Percentiles rank a stretch among this genome's conserved stretches.
Conservation (phyloP, 2,888 invertebrate genomes). For the Molanna angustata region DNA sequence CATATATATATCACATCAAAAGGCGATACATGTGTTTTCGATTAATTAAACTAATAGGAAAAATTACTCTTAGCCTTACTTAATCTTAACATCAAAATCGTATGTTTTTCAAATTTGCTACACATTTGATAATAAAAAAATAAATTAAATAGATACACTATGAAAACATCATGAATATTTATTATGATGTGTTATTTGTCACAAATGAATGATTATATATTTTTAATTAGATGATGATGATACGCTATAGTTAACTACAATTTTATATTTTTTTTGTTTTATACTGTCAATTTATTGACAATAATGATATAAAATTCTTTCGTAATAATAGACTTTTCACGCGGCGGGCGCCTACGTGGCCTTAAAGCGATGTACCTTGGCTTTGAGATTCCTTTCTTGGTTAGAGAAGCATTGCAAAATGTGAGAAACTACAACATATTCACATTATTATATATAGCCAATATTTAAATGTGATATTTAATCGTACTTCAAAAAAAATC, state of each 20-base stretch:
- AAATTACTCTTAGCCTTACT: constrained; percentile 22
- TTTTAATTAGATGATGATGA: too few species aligned
- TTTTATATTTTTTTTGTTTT: too few species aligned
- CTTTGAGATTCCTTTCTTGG: constrained; percentile 12
- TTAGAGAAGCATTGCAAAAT: background rate
- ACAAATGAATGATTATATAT: too few species aligned
- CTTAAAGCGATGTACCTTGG: constrained; percentile 7
- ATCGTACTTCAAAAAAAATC: too few species aligned
- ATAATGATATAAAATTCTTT: too few species aligned
- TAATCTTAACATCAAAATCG: too few species aligned
- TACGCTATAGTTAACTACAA: too few species aligned
- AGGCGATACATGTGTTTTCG: constrained; percentile 24
- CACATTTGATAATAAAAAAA: too few species aligned
- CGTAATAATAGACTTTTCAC: background rate
- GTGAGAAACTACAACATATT: background rate
- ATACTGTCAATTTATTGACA: too few species aligned
- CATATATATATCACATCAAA: constrained; percentile 25
- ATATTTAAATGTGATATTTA: constrained; percentile 1
- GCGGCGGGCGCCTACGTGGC: background rate
- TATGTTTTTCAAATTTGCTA: too few species aligned
- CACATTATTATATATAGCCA: background rate
- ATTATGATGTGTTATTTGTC: too few species aligned
- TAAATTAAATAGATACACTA: constrained; percentile 18
- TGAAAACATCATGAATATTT: too few species aligned
- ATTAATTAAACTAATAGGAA: constrained; percentile 31